phyloP scores from a whole-genome alignment of 2,888 invertebrate genomes.

The Mamestra brassicae region DNA sequence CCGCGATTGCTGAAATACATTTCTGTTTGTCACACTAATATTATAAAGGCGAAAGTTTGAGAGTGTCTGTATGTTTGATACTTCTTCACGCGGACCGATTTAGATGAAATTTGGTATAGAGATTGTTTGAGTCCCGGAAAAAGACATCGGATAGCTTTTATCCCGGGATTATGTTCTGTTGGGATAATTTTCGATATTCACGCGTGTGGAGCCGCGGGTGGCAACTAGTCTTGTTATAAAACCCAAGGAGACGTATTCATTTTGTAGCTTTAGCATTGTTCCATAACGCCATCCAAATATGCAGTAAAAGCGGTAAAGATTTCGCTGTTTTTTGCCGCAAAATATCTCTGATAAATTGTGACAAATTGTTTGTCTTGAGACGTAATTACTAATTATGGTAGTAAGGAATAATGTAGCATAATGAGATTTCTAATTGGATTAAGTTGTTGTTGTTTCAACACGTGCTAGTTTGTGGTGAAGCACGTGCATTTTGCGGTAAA shows the following conservation, averaged over 20 bases:
- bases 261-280: not conserved
- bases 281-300: constrained; percentile 11
- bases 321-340: constrained; percentile 49
- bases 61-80: no score
- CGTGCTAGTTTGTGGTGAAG: constrained; percentile 15
- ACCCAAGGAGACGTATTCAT: not conserved
- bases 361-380: constrained; percentile 61
- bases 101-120: no score
- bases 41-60: no score
- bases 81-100: no score
- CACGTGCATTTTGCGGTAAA: constrained; percentile 27
- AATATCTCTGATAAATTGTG: constrained; percentile 62
- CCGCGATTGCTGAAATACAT: no score
- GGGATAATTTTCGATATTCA: no score
- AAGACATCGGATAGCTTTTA: no score
- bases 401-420: constrained; percentile 34
- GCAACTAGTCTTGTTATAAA: no score
- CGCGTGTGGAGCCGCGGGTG: no score
- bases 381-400: constrained; percentile 48
- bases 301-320: constrained; percentile 52
- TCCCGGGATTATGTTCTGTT: no score
- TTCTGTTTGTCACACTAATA: no score
- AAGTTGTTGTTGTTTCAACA: constrained; percentile 45
- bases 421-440: constrained; percentile 53
- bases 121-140: no score